Conservation (phyloP, 2,888 invertebrate genomes). For the Caenorhabditis japonica region DNA sequence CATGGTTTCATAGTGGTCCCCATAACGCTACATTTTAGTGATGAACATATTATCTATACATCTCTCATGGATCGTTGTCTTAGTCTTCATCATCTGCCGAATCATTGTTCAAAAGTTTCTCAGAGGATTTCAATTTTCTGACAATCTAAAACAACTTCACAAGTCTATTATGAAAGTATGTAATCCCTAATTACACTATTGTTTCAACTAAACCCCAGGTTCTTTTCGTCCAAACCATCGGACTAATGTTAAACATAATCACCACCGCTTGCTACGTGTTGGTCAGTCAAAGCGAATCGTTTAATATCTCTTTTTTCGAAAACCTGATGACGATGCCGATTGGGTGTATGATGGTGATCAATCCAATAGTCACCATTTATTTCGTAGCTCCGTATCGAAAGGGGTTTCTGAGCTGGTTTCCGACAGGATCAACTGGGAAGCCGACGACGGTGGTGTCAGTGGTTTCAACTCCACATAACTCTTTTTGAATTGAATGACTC, state of each 20-base stretch:
- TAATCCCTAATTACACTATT: neutral
- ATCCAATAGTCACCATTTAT: slow-evolving; percentile 14
- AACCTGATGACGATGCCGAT: slow-evolving; percentile 9
- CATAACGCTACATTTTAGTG: neutral
- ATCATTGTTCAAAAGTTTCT: neutral
- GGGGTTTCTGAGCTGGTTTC: too few species aligned
- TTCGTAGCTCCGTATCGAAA: slow-evolving; percentile 11
- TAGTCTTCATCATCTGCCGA: neutral
- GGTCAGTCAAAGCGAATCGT: neutral
- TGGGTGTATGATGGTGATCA: slow-evolving; percentile 5
- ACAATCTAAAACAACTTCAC: slow-evolving; percentile 3
- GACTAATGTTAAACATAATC: slow-evolving; percentile 2
- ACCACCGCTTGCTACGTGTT: neutral
- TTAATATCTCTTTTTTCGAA: neutral
- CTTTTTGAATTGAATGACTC: too few species aligned
- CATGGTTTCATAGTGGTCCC: neutral
- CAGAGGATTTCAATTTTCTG: neutral
- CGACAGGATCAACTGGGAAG: too few species aligned
- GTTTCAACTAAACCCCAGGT: neutral
- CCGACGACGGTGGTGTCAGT: too few species aligned
- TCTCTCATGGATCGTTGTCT: neutral
- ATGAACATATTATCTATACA: slow-evolving; percentile 4
- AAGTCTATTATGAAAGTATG: neutral
- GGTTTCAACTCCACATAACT: too few species aligned
- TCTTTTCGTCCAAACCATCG: too few species aligned